Evolutionary conservation across 1,140 invertebrate species (phyloP), one percentile per base, ranked within the genome.

Genomic region (Ostrea edulis): DNA sequence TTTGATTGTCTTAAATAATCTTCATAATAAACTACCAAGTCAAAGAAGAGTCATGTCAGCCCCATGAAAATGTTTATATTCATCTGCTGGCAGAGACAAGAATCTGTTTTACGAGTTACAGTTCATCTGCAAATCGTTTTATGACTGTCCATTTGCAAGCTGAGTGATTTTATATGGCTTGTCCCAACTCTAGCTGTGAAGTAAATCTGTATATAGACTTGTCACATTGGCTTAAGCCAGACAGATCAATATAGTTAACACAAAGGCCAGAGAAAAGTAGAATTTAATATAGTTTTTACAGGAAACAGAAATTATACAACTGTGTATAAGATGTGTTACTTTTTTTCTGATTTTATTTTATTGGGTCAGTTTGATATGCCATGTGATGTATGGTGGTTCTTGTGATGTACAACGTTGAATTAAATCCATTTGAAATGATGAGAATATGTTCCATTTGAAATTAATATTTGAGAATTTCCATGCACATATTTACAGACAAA

Each of bases 201-300:
- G 68, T 77, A 77, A 77, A 77, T 77, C 68, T 77, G 68, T 77
- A 77, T 77, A 77, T 77, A 77, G 68, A 77, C 68, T 77, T 77
- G 68, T 77, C 68, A 77, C 68, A 14, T 77, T 25, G 29, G 68
- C 29, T 25, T 77, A 12, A 29, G 68, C 68, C 68, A 77, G 68
- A 77, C 68, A 77, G 25, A 77, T 77, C 68, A 77, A 77, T 77
- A 77, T 9, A 29, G 14, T 29, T 77, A 77, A 77, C 68, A 29
- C 11, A 77, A 77, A 77, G 68, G 29, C 9, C 68, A 35, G 29
- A 77, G 29, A 71, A 68, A 68, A 77, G 68, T 29, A 77, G 22
- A 25, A 77, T 77, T 77, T 77, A 35, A 77, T 77, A 35, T 29
- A 25, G 29, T 35, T 77, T 77, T 77, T 77, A 29, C 68, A 35